Conservation (phyloP, 2,888 invertebrate genomes). For the Micoletzkya japonica region DNA sequence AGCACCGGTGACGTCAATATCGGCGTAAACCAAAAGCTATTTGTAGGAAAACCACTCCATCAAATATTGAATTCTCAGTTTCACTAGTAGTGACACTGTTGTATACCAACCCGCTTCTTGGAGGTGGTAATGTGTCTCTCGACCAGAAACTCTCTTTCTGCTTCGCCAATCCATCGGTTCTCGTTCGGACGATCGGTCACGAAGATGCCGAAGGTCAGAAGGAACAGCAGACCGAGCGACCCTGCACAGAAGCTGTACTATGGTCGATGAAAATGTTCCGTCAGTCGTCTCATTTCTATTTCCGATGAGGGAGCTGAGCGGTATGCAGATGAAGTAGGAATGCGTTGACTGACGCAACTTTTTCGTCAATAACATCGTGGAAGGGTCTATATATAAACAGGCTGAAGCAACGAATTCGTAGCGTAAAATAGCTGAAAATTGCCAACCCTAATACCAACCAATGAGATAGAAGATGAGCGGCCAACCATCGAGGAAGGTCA, state of each 20-base stretch:
- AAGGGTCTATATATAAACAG: background rate
- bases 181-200: slow-evolving; percentile 3
- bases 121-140: background rate
- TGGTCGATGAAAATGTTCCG: background rate
- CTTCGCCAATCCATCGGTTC: slow-evolving; percentile 2
- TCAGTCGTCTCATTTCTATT: background rate
- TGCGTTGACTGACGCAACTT: no score
- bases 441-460: background rate
- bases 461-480: slow-evolving; percentile 24
- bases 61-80: no score
- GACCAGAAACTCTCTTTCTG: background rate
- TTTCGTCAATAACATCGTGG: background rate
- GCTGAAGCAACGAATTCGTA: background rate
- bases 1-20: no score
- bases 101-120: background rate
- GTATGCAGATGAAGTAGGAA: no score
- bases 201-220: background rate
- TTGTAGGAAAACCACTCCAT: no score
- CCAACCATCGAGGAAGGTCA: slow-evolving; percentile 16
- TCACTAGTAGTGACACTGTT: no score
- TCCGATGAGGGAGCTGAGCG: no score
- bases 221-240: background rate
- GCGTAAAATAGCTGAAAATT: background rate
- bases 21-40: no score
- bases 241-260: background rate